A percentile compares a stretch with the other conserved stretches of the same genome.
Evolutionary conservation across 2,888 invertebrate species (phyloP).

Genomic region (Drosophila helvetica): DNA sequence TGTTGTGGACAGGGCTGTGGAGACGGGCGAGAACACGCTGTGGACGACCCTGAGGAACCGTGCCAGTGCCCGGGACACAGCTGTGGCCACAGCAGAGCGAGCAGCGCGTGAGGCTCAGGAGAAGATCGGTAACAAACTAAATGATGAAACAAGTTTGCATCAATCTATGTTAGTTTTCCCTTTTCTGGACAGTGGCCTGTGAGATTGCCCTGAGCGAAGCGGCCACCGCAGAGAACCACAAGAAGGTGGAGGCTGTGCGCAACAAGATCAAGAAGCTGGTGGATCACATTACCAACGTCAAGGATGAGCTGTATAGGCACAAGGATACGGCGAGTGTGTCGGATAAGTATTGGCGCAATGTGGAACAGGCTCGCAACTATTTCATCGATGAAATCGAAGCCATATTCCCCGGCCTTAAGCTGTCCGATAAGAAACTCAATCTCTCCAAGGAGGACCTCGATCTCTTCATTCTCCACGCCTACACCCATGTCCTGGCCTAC

Average conservation of each 20-base stretch:
- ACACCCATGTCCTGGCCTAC: constrained; percentile 89
- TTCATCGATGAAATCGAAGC: constrained; percentile 88
- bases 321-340: constrained; percentile 87
- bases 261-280: constrained; percentile 86
- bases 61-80: constrained; percentile 85
- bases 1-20: constrained; percentile 87
- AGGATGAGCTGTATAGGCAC: constrained; percentile 86
- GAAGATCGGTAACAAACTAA: constrained; percentile 84
- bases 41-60: constrained; percentile 87
- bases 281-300: constrained; percentile 86
- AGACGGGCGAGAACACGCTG: constrained; percentile 86
- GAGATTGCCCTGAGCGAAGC: constrained; percentile 80
- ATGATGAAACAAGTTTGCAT: not conserved
- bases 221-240: constrained; percentile 76
- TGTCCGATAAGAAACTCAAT: constrained; percentile 87
- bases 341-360: constrained; percentile 93
- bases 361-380: constrained; percentile 86
- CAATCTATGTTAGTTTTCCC: not conserved
- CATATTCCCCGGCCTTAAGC: constrained; percentile 89
- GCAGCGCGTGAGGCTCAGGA: constrained; percentile 86
- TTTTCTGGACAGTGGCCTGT: constrained; percentile 73
- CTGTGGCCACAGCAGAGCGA: constrained; percentile 86
- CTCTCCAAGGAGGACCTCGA: constrained; percentile 88
- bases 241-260: constrained; percentile 85
- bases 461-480: constrained; percentile 91